phyloP scores from a whole-genome alignment of 2,113 vertebrate species.

The Hippocampus barbouri region DNA sequence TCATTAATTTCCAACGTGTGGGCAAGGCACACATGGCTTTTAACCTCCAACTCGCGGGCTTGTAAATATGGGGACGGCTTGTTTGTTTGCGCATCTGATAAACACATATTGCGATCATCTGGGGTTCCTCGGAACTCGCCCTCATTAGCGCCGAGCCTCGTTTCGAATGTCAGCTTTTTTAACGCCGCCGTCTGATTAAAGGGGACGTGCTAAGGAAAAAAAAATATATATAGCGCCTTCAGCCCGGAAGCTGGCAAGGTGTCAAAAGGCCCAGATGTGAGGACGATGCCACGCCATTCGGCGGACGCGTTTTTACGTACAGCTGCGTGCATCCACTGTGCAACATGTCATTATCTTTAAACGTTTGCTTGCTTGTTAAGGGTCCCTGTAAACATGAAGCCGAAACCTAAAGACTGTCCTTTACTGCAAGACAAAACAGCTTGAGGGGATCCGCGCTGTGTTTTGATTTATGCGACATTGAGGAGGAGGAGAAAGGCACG shows the following conservation, averaged over 20 bases:
- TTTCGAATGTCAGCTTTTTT: conserved; percentile 35
- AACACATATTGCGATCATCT: conserved; percentile 61
- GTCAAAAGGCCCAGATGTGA: conserved; percentile 52
- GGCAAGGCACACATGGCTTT: conserved; percentile 18
- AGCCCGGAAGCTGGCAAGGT: conserved; percentile 25
- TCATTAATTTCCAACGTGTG: conserved; percentile 36
- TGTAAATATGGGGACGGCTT: conserved; percentile 36
- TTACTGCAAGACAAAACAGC: conserved; percentile 39
- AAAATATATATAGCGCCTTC: conserved; percentile 18
- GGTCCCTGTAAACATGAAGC: conserved; percentile 35
- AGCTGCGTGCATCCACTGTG: conserved; percentile 9
- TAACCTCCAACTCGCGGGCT: conserved; percentile 28
- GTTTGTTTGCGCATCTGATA: conserved; percentile 51
- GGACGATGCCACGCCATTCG: not conserved
- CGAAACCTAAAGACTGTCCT: conserved; percentile 14
- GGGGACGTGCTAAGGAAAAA: conserved; percentile 14
- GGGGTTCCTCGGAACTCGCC: conserved; percentile 26
- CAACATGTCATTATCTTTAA: conserved; percentile 51
- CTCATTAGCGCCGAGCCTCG: conserved; percentile 50
- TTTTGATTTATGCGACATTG: conserved; percentile 40
- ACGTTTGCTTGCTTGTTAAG: conserved; percentile 47
- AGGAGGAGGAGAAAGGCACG: conserved; percentile 6
- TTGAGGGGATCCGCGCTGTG: conserved; percentile 18
- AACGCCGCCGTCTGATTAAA: conserved; percentile 51
- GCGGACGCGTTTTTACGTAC: conserved; percentile 1